Conservation (phyloP, 2,888 invertebrate genomes). For the Hermaeophaga mercurialis region DNA sequence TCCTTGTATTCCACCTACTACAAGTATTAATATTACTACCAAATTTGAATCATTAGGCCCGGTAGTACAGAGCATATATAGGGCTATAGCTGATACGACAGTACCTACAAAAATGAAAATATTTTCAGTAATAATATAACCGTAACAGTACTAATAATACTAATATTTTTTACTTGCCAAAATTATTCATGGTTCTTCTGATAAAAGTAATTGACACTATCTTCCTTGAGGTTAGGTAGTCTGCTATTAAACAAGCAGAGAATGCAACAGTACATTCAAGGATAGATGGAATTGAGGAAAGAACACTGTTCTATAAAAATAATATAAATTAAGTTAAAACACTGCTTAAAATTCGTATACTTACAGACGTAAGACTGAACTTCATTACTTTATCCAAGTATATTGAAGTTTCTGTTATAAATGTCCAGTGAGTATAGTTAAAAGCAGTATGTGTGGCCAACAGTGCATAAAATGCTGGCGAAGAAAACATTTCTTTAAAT, state of each 20-base stretch:
- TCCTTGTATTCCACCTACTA: constrained; percentile 76
- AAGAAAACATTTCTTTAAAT: constrained; percentile 7
- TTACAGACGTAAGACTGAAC: constrained; percentile 3
- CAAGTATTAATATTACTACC: constrained; percentile 68
- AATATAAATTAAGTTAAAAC: too few relatives aligned
- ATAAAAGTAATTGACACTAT: constrained; percentile 53
- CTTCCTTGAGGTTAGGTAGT: constrained; percentile 63
- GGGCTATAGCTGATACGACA: constrained; percentile 67
- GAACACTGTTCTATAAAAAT: constrained; percentile 67
- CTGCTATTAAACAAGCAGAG: constrained; percentile 69
- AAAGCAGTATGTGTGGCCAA: not conserved
- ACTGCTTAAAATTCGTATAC: too few relatives aligned
- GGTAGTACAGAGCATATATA: constrained; percentile 63
- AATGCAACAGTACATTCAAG: constrained; percentile 75
- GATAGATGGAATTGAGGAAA: constrained; percentile 74
- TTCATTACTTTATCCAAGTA: constrained; percentile 16
- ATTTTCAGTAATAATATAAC: too few relatives aligned
- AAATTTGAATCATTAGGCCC: constrained; percentile 54
- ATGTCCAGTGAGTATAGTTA: constrained; percentile 5
- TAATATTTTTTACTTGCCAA: constrained; percentile 38
- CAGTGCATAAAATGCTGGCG: constrained; percentile 1
- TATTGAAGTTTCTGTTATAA: constrained; percentile 12
- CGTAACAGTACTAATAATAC: too few relatives aligned
- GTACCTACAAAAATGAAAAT: constrained; percentile 53
- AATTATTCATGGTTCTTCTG: constrained; percentile 67